Evolutionary conservation across 2,888 invertebrate genomes (phyloP), one percentile per base, ranked within the genome.

Genomic region (Limenitis camilla): DNA sequence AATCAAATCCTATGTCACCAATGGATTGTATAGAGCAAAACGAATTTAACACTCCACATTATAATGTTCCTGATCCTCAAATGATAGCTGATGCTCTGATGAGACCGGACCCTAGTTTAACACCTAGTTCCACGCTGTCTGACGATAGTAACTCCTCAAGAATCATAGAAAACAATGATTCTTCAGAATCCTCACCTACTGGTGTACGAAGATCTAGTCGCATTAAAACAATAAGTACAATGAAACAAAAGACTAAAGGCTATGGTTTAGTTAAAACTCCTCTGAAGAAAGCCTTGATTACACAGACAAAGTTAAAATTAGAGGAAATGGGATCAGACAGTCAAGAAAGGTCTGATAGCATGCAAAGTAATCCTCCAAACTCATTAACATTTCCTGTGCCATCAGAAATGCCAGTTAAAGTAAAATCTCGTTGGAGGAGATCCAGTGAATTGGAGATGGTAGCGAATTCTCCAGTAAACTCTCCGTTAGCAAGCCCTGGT

Each of bases 371-470:
- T 63, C 70, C 82, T 49, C 74, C 84, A 10, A 79, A 79, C 54
- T 82, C 87, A 38, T 77, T 81, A 42, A 78, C 86, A 47, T 83
- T 84, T 49, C 80, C 81, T 27, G 79, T 89, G 36, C 78, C 82
- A 45, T 86, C 86, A 47, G 88, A 88, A 49, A 92, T 92, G 81
- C 93, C 93, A 1, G 92, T 93, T 0, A 94, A 94, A 81, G 93
- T 94, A 0, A 94, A 94, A 69, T 93, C 93, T 8, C 87, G 94
- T 8, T 94, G 94, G 94, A 79, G 93, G 54, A 81, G 93, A 58
- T 93, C 93, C 1, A 92, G 93, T 74, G 94, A 94, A 68, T 77
- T 93, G 51, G 93, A 93, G 74, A 91, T 92, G 91, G 84, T 81
- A 6, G 80, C 81, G 28, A 71, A 67, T 56, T 82, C 87, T n/a